Conservation (phyloP, 2,113 vertebrate genomes). For the Oriolus oriolus region DNA sequence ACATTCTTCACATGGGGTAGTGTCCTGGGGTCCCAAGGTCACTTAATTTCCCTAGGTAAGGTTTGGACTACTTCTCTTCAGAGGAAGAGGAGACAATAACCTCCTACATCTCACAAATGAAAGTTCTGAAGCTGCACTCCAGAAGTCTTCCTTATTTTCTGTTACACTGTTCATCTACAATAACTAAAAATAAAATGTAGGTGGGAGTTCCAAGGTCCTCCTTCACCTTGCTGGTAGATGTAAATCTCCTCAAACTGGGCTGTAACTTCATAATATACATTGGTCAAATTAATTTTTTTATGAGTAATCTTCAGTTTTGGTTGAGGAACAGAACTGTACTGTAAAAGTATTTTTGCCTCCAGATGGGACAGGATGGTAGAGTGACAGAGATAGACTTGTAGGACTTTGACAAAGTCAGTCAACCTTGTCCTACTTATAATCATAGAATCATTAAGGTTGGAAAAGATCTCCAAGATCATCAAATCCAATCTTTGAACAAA, state of each 20-base stretch:
- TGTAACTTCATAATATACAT: neutral
- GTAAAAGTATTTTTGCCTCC: neutral
- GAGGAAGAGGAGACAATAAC: neutral
- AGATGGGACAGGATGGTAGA: neutral
- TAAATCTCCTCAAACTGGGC: neutral
- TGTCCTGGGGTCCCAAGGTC: neutral
- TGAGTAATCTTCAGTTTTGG: neutral
- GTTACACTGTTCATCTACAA: neutral
- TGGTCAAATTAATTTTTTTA: neutral
- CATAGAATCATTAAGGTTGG: neutral
- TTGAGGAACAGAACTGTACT: neutral
- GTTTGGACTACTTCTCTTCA: neutral
- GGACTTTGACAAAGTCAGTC: neutral
- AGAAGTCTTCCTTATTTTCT: neutral
- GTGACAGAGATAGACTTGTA: neutral
- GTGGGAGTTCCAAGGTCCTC: neutral
- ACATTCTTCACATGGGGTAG: neutral
- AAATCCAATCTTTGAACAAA: neutral
- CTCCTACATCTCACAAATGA: neutral
- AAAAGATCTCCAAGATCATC: neutral
- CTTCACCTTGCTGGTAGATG: neutral
- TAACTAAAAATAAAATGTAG: neutral
- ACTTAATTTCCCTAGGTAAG: neutral
- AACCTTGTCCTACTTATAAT: neutral
- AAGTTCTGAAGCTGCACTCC: neutral